Evolutionary conservation across 2,113 vertebrate species (phyloP).

Genomic region (Porphyrio hochstetteri): DNA sequence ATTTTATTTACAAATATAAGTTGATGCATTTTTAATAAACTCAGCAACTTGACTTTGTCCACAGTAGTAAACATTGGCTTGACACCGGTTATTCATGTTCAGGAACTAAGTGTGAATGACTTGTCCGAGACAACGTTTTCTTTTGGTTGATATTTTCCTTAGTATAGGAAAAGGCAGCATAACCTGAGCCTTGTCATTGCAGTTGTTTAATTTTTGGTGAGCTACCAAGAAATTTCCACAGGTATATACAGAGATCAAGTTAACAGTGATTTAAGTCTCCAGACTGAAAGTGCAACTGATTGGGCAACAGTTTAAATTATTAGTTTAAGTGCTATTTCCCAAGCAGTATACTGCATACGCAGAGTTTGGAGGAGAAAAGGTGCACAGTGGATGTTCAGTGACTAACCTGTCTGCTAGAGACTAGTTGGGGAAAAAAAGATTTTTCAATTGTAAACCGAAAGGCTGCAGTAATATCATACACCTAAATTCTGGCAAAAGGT

Average conservation of each 20-base stretch:
- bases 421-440: neutral
- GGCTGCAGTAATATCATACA: neutral
- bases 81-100: neutral
- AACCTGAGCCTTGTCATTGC: neutral
- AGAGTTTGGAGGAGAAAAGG: neutral
- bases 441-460: neutral
- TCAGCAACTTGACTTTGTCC: neutral
- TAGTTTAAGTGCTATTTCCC: neutral
- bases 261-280: neutral
- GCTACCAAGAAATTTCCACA: neutral
- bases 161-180: neutral
- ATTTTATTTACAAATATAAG: neutral
- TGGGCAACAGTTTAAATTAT: neutral
- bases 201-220: slow-evolving; percentile 10
- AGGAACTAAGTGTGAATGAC: neutral
- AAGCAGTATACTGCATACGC: fast-evolving
- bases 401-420: neutral
- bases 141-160: neutral
- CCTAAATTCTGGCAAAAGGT: neutral
- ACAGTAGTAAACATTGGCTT: neutral
- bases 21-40: neutral
- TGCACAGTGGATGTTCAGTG: neutral
- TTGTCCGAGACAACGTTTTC: neutral
- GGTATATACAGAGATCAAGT: neutral
- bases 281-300: neutral